Base-by-base conservation (phyloP, 2,888 invertebrate genomes). In the Drosophila phalerata region DNA sequence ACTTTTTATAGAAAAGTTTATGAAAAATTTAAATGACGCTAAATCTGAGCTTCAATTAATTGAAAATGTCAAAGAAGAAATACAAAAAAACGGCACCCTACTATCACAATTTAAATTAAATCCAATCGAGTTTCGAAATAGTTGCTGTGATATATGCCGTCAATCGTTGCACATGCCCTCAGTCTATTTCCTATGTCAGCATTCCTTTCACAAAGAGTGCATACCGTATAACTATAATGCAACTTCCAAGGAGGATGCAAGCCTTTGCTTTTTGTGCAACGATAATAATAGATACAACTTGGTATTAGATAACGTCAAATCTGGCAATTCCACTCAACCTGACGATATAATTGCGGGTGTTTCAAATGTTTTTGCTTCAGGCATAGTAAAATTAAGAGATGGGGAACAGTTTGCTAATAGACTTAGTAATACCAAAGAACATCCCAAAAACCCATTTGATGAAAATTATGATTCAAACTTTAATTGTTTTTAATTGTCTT, bases 71-170 rank as follows among this genome's bases (percentile, higher is more conserved):
- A 76, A 70, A 9, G 32, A 45, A n/a, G 52, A 63, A 37, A 74
- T 86, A 13, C 30, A 56, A 9, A 51, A 5, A 2, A 67, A 57
- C 4, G 55, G 22, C 9, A 30, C 10, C 9, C 25, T 68, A 2
- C 45, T 77, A 10, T 53, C 64, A 0, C 60, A 70, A n/a, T 84
- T 68, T 43, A 65, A 58, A 28, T 55, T 47, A 3, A 81, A 75
- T 51, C 87, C 90, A 15, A 85, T 90, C 17, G 90, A 90, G 43
- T 90, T 88, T 57, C 86, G 90, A 0, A 86, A 85, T 48, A 87
- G 75, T 37, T 63, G 43, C 38, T 90, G 90, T 53, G 84, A 82
- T 56, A 78, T 76, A 10, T 90, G 90, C 40, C 76, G 73, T 5
- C 79, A 82, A 63, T 45, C 63, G 0, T 72, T 90, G 19, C 63